phyloP scores from a whole-genome alignment of 1,140 invertebrate genomes.

The Habropoda laboriosa region DNA sequence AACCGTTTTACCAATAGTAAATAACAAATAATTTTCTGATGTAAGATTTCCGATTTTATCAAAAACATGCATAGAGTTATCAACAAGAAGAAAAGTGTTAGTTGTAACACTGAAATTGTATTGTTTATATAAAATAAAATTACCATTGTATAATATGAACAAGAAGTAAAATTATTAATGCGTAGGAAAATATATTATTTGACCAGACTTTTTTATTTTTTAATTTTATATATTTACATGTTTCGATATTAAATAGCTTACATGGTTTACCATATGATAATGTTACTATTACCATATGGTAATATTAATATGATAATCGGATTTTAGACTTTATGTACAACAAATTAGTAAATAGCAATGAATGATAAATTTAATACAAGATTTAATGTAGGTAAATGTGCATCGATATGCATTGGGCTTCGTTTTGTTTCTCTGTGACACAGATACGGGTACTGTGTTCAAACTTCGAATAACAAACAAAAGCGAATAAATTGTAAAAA shows the following conservation, averaged over 20 bases:
- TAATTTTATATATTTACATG: background rate
- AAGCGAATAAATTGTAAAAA: conserved; percentile 61
- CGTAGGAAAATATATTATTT: background rate
- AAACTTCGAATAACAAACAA: conserved; percentile 45
- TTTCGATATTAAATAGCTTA: background rate
- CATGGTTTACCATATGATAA: background rate
- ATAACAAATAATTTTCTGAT: background rate
- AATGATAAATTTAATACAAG: background rate
- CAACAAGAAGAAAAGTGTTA: too few species aligned
- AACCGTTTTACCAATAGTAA: background rate
- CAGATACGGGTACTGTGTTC: background rate
- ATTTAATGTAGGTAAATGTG: too few species aligned
- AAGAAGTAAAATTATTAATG: background rate
- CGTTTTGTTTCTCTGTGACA: conserved; percentile 5
- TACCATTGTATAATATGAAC: background rate
- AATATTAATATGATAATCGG: background rate
- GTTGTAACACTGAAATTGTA: background rate
- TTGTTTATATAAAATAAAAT: background rate
- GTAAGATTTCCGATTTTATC: background rate
- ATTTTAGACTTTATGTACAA: background rate
- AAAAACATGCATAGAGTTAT: too few species aligned
- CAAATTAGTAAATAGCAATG: background rate
- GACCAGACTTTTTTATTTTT: background rate
- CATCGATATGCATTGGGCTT: background rate
- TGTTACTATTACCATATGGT: background rate